Evolutionary conservation across 2,888 invertebrate species (phyloP).

Genomic region (Mythimna impura): DNA sequence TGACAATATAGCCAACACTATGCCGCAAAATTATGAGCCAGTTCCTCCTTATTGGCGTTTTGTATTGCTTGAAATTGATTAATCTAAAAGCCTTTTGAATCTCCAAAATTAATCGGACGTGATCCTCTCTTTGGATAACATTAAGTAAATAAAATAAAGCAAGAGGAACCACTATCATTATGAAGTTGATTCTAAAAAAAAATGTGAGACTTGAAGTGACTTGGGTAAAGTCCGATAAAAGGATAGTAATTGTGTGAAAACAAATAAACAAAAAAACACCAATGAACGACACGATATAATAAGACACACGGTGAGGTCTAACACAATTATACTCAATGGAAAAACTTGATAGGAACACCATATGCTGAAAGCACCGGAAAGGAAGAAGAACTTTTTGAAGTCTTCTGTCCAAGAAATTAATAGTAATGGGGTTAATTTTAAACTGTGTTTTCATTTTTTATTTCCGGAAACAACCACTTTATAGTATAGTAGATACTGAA

Average conservation of each 20-base stretch:
- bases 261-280: constrained; percentile 2
- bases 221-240: accelerated
- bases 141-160: constrained; percentile 20
- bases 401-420: constrained; percentile 22
- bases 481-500: neutral
- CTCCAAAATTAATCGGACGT: constrained; percentile 25
- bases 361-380: constrained; percentile 11
- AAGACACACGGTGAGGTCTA: constrained; percentile 30
- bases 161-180: neutral
- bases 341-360: constrained; percentile 32
- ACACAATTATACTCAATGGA: constrained; percentile 43
- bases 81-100: constrained; percentile 37
- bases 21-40: neutral
- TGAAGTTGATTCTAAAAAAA: neutral
- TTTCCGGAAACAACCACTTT: neutral
- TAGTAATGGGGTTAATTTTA: constrained; percentile 6
- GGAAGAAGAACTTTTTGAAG: constrained; percentile 36
- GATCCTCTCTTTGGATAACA: constrained; percentile 21
- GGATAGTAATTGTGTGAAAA: neutral
- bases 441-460: constrained; percentile 17
- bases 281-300: constrained; percentile 26
- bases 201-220: neutral
- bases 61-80: neutral
- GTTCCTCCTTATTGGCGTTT: neutral
- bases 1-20: neutral